Evolutionary conservation across 2,888 invertebrate genomes (phyloP), one percentile per base, ranked within the genome.

Genomic region (Synanthedon formicaeformis): DNA sequence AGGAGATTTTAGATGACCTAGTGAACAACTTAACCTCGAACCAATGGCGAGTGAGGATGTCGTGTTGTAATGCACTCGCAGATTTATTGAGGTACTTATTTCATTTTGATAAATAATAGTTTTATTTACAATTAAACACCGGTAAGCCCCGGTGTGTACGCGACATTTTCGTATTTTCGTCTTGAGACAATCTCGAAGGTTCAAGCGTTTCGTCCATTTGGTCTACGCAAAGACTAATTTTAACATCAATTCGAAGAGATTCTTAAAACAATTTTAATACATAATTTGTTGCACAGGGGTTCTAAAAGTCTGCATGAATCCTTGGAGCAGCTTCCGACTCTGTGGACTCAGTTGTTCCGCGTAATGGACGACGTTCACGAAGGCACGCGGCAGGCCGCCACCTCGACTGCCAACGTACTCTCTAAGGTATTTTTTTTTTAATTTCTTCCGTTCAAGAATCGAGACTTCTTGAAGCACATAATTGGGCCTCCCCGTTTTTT

Each of bases 321-420:
- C 0, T 40, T 81, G 18, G 64, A 69, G 1, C 84, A 84, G 57
- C 60, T 91, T 77, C 84, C 90, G 0, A 91, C 91, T 56, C 84
- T 96, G 50, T 97, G 97, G 96, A 87, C 88, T 40, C 93, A 94
- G 68, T 80, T 97, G 57, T 95, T 97, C 74, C 88, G 96, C 16
- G 97, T 97, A 0, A 94, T 96, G 93, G 98, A 98, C 73, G 98
- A 98, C 76, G 94, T 96, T 62, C 97, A 98, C 74, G 97, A 96
- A 71, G 94, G 93, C 23, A 95, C 95, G 0, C 79, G 96, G 51
- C 81, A 90, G 56, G 91, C 93, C 0, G 96, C 96, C 4, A 91
- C 90, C 5, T 91, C 90, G 53, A 92, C 95, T 0, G 90, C 92
- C 0, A 89, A 88, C 60, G 88, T 92, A 16, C 81, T 96, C 13